phyloP scores from a whole-genome alignment of 2,888 invertebrate genomes.

The Lepas anatifera region DNA sequence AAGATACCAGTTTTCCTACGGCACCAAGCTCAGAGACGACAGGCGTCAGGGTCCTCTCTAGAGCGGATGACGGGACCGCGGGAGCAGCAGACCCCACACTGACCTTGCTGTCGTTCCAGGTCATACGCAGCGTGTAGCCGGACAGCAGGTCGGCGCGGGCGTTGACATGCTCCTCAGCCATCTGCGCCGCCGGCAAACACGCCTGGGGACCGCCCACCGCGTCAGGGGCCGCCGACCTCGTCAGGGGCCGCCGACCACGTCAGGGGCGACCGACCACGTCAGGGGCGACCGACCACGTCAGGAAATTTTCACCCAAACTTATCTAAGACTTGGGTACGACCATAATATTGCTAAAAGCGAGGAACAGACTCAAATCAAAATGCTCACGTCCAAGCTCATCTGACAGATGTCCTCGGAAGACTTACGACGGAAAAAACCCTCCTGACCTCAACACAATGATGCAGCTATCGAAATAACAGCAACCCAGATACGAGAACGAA shows the following conservation, averaged over 20 bases:
- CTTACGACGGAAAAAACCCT: too few species aligned
- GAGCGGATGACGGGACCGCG: too few species aligned
- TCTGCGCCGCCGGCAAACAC: conserved; percentile 91
- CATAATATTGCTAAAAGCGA: neutral
- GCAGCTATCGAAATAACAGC: neutral
- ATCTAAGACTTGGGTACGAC: neutral
- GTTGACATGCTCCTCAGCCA: conserved; percentile 95
- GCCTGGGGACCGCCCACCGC: conserved; percentile 42
- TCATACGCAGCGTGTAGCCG: conserved; percentile 77
- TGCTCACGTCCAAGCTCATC: neutral
- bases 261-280: conserved; percentile 30
- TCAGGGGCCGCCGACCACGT: conserved; percentile 82
- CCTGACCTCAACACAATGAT: neutral
- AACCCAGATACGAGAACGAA: too few species aligned
- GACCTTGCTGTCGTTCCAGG: conserved; percentile 95
- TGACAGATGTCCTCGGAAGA: too few species aligned
- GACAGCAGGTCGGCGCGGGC: conserved; percentile 72
- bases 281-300: too few species aligned
- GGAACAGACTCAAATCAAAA: neutral
- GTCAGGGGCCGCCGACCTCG: neutral
- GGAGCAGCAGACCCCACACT: too few species aligned
- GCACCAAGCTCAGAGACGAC: too few species aligned
- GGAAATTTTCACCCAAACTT: too few species aligned
- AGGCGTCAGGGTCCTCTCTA: too few species aligned
- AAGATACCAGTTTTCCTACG: too few species aligned